These are phyloP conservation scores for Isurus oxyrinchus DNA, from an alignment of 2,113 vertebrate genomes.

Conservation along the genomic window DNA sequence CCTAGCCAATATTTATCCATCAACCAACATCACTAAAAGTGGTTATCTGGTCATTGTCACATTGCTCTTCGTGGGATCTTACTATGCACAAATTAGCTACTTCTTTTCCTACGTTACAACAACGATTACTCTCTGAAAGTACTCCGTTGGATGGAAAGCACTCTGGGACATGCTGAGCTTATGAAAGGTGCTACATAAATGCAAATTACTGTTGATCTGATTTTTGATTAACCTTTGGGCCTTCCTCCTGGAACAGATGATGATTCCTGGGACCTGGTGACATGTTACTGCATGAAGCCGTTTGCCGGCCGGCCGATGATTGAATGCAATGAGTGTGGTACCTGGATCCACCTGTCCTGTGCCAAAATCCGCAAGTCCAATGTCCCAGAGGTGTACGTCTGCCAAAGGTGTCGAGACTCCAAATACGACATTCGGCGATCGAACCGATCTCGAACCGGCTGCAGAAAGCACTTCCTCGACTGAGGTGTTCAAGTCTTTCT, in stretches of 20 bases:
- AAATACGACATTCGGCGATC: conserved; percentile 87
- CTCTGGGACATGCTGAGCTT: neutral
- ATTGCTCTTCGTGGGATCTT: neutral
- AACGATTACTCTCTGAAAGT: neutral
- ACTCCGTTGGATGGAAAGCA: neutral
- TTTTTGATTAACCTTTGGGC: neutral
- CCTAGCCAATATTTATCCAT: neutral
- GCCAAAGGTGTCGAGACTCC: conserved; percentile 89
- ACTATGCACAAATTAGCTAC: neutral
- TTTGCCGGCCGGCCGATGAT: conserved; percentile 96
- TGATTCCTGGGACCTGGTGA: conserved; percentile 94
- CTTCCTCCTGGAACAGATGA: conserved; percentile 64
- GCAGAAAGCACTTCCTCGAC: conserved; percentile 84
- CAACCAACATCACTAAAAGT: neutral
- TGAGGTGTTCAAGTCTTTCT: conserved; percentile 51
- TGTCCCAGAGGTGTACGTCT: conserved; percentile 89
- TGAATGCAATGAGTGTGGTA: conserved; percentile 89
- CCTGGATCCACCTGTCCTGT: conserved; percentile 95
- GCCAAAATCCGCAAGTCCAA: conserved; percentile 97
- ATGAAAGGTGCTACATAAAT: neutral
- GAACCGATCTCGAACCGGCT: conserved; percentile 81
- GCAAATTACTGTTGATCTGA: conserved; percentile 1
- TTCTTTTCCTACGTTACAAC: neutral
- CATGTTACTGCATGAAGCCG: conserved; percentile 98
- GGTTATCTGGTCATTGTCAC: neutral